A percentile compares a stretch with the other conserved stretches of the same genome.
Evolutionary conservation across 2,888 invertebrate genomes (phyloP).

Genomic region (Pachydiplax longipennis): DNA sequence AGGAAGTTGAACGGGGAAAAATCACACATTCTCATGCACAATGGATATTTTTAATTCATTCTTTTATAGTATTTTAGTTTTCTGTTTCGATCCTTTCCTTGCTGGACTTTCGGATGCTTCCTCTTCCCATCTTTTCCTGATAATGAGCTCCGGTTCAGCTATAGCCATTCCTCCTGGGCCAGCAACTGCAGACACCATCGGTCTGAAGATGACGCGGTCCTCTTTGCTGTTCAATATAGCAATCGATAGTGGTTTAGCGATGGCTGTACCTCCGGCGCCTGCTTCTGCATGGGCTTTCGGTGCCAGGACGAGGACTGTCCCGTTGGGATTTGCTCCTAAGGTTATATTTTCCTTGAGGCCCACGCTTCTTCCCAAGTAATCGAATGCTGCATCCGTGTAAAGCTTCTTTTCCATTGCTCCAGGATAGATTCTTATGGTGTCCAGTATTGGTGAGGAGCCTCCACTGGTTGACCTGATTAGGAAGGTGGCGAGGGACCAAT

Average conservation of each 20-base stretch:
- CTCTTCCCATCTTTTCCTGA: slow-evolving; percentile 50
- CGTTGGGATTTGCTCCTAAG: slow-evolving; percentile 18
- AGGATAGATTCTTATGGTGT: neutral
- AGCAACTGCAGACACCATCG: slow-evolving; percentile 74
- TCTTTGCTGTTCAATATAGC: slow-evolving; percentile 70
- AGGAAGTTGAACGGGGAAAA: no score
- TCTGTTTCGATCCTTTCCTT: neutral
- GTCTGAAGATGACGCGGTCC: slow-evolving; percentile 71
- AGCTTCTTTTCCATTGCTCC: neutral
- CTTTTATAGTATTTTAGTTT: neutral
- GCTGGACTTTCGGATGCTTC: neutral
- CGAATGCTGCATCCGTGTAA: neutral
- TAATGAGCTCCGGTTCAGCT: slow-evolving; percentile 75
- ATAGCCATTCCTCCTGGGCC: slow-evolving; percentile 80
- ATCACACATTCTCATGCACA: no score
- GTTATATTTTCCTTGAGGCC: neutral
- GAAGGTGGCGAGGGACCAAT: neutral
- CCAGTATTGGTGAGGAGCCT: neutral
- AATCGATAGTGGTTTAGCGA: slow-evolving; percentile 73
- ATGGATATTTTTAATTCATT: no score
- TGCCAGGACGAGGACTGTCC: slow-evolving; percentile 65
- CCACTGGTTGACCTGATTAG: neutral
- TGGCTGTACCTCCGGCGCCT: slow-evolving; percentile 71
- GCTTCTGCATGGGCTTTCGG: slow-evolving; percentile 73
- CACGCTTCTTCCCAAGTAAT: neutral